Conservation (phyloP, 23 tunicate genomes). For the Phallusia fumigata region DNA sequence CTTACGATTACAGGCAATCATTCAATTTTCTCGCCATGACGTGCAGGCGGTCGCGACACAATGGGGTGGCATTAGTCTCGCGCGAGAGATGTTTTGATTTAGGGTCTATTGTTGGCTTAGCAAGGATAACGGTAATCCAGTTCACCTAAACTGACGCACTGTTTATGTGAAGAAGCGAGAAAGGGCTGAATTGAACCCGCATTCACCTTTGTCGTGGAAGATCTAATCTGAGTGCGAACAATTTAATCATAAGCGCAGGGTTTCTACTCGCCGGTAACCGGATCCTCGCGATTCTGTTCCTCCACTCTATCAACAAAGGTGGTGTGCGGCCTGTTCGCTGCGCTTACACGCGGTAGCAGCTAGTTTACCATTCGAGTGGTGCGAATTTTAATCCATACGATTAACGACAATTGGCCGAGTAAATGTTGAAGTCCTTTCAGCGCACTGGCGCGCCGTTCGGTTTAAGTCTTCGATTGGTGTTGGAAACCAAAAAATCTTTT, state of each 20-base stretch:
- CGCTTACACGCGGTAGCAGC: neutral
- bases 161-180: conserved; percentile 11
- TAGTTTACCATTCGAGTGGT: too few relatives aligned
- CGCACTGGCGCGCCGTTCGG: neutral
- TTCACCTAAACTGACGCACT: neutral
- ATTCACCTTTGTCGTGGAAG: neutral
- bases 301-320: neutral
- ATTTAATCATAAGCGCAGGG: neutral
- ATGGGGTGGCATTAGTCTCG: neutral
- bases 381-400: neutral
- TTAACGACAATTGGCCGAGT: neutral
- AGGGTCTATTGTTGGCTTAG: conserved; percentile 9
- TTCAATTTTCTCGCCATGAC: conserved; percentile 9
- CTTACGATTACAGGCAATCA: conserved; percentile 19
- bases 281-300: neutral
- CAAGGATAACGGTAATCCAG: neutral
- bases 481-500: neutral
- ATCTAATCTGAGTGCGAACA: neutral
- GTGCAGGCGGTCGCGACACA: conserved; percentile 5
- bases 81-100: neutral
- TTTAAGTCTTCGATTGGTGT: neutral
- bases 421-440: neutral
- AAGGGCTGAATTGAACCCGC: neutral
- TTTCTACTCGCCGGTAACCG: neutral
- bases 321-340: neutral